These are phyloP conservation scores for Chelonus insularis DNA, from an alignment of 1,140 invertebrate species.

Conservation along the genomic window DNA sequence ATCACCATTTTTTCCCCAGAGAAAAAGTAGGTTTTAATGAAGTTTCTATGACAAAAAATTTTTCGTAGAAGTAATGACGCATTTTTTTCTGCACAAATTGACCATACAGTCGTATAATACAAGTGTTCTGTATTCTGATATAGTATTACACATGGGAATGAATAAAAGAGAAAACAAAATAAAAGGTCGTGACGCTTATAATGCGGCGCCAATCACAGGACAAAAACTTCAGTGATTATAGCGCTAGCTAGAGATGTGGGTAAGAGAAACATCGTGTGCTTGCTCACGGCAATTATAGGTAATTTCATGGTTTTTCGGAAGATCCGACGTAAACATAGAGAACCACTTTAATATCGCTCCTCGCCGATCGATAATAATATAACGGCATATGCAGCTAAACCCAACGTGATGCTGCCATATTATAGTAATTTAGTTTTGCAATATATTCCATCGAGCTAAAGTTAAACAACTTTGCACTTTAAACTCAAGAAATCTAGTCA, in stretches of 20 bases:
- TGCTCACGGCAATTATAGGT: conserved; percentile 50
- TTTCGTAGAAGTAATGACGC: no score
- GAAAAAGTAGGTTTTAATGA: no score
- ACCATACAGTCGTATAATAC: no score
- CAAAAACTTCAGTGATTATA: conserved; percentile 40
- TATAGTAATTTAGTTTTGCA: conserved; percentile 55
- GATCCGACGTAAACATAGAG: conserved; percentile 55
- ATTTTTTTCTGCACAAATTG: no score
- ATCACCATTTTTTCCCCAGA: no score
- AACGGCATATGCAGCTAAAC: conserved; percentile 51
- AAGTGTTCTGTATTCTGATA: no score
- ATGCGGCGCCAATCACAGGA: conserved; percentile 28
- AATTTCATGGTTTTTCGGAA: conserved; percentile 55
- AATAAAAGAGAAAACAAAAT: background rate
- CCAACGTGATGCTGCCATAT: conserved; percentile 41
- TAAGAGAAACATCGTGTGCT: conserved; percentile 28
- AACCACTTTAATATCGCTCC: conserved; percentile 52
- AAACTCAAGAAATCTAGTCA: background rate
- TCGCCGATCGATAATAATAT: conserved; percentile 55
- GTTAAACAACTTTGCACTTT: conserved; percentile 1
- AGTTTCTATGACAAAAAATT: no score
- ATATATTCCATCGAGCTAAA: conserved; percentile 1
- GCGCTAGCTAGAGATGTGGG: conserved; percentile 36
- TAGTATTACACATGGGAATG: no score
- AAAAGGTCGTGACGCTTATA: conserved; percentile 27